Evolutionary conservation across 1,140 invertebrate genomes (phyloP).

Genomic region (Drepana arcuata): DNA sequence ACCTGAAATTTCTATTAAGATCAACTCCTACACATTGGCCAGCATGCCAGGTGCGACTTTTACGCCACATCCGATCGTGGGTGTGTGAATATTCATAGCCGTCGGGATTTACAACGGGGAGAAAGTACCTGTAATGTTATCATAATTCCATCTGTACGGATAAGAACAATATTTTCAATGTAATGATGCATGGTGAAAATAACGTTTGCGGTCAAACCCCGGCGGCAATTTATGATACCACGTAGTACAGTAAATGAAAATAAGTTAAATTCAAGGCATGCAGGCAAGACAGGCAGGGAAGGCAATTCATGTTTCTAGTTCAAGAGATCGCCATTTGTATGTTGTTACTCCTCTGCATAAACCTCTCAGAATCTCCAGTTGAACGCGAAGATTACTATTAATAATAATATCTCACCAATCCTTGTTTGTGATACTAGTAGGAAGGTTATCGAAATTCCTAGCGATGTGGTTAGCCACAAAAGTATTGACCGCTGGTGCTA

Average conservation of each 20-base stretch:
- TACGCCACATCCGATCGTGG: conserved; percentile 79
- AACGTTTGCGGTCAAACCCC: too few relatives aligned
- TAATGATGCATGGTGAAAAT: background rate
- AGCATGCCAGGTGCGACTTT: conserved; percentile 71
- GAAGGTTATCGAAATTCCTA: conserved; percentile 78
- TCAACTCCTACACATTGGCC: conserved; percentile 75
- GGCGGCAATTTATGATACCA: too few relatives aligned
- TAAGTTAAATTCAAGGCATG: too few relatives aligned
- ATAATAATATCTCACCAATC: conserved; percentile 76
- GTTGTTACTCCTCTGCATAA: too few relatives aligned
- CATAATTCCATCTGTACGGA: background rate
- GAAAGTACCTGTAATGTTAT: conserved; percentile 71
- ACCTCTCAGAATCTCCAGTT: too few relatives aligned
- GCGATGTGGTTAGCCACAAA: conserved; percentile 87
- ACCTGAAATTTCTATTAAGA: conserved; percentile 77
- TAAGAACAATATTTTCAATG: background rate
- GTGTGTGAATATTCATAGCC: conserved; percentile 79
- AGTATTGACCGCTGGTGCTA: conserved; percentile 87
- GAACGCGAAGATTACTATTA: too few relatives aligned
- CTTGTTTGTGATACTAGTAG: conserved; percentile 79
- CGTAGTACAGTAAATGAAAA: too few relatives aligned
- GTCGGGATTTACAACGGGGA: conserved; percentile 82
- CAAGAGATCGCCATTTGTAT: too few relatives aligned
- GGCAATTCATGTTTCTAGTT: too few relatives aligned
- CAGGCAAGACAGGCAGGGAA: too few relatives aligned